Conservation (phyloP, 2,888 invertebrate species). For the Conomelus anceps region DNA sequence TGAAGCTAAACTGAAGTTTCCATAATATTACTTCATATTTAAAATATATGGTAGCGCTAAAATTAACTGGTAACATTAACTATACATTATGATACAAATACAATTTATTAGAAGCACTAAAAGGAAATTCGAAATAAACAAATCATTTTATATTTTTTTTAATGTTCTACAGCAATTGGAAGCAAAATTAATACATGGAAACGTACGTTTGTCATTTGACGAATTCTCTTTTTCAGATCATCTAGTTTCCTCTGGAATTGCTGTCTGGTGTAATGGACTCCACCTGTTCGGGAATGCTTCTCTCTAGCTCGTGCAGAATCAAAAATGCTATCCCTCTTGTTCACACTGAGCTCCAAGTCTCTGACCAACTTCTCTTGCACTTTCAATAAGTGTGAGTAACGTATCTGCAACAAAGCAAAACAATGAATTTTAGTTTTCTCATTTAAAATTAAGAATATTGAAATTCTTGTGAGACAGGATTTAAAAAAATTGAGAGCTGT, state of each 20-base stretch:
- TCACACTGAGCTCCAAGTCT: constrained; percentile 59
- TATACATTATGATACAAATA: too few species aligned
- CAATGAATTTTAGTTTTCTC: too few species aligned
- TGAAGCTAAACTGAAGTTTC: too few species aligned
- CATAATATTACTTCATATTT: too few species aligned
- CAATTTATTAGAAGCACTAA: too few species aligned
- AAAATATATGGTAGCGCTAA: too few species aligned
- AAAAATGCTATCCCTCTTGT: constrained; percentile 57
- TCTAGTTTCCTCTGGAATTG: constrained; percentile 50
- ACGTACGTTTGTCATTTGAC: constrained; percentile 47
- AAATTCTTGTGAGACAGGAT: too few species aligned
- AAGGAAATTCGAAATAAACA: too few species aligned
- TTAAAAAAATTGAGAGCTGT: too few species aligned
- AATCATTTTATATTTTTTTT: too few species aligned
- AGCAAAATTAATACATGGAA: background rate
- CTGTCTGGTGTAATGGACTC: constrained; percentile 34
- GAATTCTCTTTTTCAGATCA: constrained; percentile 52
- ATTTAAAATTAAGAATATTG: too few species aligned
- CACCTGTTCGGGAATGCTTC: constrained; percentile 44
- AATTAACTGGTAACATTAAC: too few species aligned
- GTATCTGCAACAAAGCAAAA: constrained; percentile 40
- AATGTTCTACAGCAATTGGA: constrained; percentile 4
- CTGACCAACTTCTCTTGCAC: constrained; percentile 54
- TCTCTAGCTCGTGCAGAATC: constrained; percentile 51
- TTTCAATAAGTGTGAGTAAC: constrained; percentile 47